Percentiles rank a stretch among this genome's conserved stretches.
Conservation (phyloP, 2,113 vertebrate genomes). For the Garra rufa region DNA sequence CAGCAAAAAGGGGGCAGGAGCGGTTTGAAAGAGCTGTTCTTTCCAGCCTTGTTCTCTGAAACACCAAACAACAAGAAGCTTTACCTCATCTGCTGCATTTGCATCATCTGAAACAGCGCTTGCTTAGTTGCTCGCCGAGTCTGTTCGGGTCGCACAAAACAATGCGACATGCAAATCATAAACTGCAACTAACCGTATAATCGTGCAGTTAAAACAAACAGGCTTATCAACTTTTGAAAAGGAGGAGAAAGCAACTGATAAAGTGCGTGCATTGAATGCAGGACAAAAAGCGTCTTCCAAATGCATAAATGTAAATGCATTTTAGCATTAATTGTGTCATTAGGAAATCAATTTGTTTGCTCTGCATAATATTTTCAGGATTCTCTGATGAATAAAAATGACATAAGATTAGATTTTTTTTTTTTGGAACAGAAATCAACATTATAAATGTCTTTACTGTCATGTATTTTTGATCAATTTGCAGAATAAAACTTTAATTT, state of each 20-base stretch:
- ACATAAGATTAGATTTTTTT: too few species aligned
- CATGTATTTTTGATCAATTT: not conserved
- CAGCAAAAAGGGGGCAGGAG: slow-evolving; percentile 8
- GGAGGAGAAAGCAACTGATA: too few species aligned
- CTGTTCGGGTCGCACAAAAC: not conserved
- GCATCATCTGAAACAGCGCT: not conserved
- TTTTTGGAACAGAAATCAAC: too few species aligned
- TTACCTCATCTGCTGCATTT: not conserved
- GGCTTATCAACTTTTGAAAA: not conserved
- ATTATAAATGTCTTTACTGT: too few species aligned
- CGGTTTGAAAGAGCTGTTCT: slow-evolving; percentile 41
- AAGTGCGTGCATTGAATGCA: not conserved
- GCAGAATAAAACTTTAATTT: not conserved
- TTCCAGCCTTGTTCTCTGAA: slow-evolving; percentile 36
- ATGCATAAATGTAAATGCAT: not conserved
- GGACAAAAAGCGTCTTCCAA: not conserved
- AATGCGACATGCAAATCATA: not conserved
- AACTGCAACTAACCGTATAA: not conserved
- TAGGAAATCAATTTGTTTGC: too few species aligned
- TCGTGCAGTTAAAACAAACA: not conserved
- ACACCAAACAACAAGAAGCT: slow-evolving; percentile 25
- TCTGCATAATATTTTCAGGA: too few species aligned
- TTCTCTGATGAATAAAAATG: too few species aligned
- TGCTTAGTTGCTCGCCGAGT: not conserved
- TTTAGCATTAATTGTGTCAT: not conserved